Evolutionary conservation across 2,113 vertebrate species (phyloP).

Genomic region (Apaloderma vittatum): DNA sequence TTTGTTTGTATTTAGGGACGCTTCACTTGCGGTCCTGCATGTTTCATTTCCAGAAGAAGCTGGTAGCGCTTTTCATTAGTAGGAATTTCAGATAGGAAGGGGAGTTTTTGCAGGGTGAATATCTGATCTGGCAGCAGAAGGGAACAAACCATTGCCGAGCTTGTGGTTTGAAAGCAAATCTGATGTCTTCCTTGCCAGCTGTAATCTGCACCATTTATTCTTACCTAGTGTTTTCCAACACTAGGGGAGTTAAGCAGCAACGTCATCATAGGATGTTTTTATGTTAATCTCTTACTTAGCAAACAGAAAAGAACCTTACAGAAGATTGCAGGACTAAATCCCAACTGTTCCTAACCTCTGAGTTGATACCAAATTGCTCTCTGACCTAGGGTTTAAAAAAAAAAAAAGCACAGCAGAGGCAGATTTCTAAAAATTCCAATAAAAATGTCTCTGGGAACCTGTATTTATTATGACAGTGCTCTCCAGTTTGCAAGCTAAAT

Average conservation of each 20-base stretch:
- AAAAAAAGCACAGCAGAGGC: not conserved
- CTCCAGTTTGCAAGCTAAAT: not conserved
- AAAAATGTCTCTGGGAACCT: not conserved
- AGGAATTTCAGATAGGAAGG: not conserved
- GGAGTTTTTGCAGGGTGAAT: not conserved
- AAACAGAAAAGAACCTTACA: not conserved
- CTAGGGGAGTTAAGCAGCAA: not conserved
- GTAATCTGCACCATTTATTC: not conserved
- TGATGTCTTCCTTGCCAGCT: not conserved
- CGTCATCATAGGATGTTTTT: not conserved
- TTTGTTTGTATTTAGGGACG: slow-evolving; percentile 58
- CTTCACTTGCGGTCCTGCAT: slow-evolving; percentile 23
- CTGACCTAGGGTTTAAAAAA: not conserved
- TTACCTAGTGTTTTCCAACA: not conserved
- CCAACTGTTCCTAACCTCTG: not conserved
- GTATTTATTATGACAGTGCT: not conserved
- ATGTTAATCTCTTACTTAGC: not conserved
- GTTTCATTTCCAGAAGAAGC: slow-evolving; percentile 36
- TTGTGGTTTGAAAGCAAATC: not conserved
- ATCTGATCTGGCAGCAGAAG: not conserved
- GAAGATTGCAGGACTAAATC: not conserved
- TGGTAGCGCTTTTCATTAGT: not conserved
- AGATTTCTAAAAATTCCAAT: not conserved
- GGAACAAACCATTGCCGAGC: not conserved
- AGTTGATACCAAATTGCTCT: not conserved